phyloP scores from a whole-genome alignment of 2,113 vertebrate species.

The Chauna torquata region DNA sequence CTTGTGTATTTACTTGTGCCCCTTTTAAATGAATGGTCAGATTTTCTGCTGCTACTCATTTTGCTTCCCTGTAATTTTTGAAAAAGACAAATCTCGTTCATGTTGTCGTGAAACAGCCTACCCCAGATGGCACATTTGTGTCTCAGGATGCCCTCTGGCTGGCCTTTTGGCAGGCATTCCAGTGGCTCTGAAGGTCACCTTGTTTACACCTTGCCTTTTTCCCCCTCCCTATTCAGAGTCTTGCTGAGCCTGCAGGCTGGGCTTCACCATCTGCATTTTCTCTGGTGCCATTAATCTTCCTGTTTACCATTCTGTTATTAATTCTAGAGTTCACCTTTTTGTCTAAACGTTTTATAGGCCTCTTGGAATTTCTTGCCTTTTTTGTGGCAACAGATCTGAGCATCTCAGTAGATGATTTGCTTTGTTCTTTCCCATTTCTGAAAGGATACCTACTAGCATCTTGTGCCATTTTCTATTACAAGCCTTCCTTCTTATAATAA shows the following conservation, averaged over 20 bases:
- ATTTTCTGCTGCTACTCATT: neutral
- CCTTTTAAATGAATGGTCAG: neutral
- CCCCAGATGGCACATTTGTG: slow-evolving; percentile 65
- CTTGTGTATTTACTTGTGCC: neutral
- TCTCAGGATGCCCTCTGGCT: slow-evolving; percentile 41
- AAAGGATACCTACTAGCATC: slow-evolving; percentile 22
- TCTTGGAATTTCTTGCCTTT: slow-evolving; percentile 55
- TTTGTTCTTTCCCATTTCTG: slow-evolving; percentile 50
- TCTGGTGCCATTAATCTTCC: slow-evolving; percentile 62
- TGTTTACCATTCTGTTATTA: slow-evolving; percentile 71
- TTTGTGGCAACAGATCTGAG: slow-evolving; percentile 36
- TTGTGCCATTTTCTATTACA: slow-evolving; percentile 6
- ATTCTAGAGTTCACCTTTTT: slow-evolving; percentile 69
- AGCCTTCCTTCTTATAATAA: neutral
- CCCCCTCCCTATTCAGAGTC: slow-evolving; percentile 13
- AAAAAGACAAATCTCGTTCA: slow-evolving; percentile 30
- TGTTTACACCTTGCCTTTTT: slow-evolving; percentile 12
- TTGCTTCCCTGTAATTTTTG: slow-evolving; percentile 20
- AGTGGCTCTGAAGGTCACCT: slow-evolving; percentile 53
- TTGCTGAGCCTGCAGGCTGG: slow-evolving; percentile 71
- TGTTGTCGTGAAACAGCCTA: slow-evolving; percentile 30
- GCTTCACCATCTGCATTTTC: slow-evolving; percentile 72
- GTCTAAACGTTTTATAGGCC: slow-evolving; percentile 62
- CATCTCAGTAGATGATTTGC: slow-evolving; percentile 6
- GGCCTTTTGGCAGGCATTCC: slow-evolving; percentile 50